phyloP scores from a whole-genome alignment of 1,140 invertebrate genomes.

The Drosophila mauritiana region DNA sequence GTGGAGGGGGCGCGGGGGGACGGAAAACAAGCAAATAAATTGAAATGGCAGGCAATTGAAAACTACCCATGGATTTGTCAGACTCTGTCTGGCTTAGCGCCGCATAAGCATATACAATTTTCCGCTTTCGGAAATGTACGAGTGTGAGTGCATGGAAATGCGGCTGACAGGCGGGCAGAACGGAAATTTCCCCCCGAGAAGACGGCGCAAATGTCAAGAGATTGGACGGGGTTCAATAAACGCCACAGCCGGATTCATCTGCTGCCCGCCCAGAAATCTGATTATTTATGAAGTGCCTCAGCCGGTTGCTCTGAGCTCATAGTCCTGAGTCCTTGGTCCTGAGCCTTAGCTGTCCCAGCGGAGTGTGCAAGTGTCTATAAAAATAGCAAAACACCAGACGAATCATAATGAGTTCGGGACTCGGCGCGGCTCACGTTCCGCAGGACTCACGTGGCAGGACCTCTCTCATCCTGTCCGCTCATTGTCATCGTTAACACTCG shows the following conservation, averaged over 20 bases:
- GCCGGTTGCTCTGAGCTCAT: not conserved
- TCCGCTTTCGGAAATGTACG: conserved; percentile 32
- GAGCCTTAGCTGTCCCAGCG: conserved; percentile 1
- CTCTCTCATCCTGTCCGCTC: conserved; percentile 37
- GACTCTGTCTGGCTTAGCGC: conserved; percentile 22
- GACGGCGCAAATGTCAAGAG: conserved; percentile 31
- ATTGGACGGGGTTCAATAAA: conserved; percentile 44
- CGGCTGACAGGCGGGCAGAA: conserved; percentile 7
- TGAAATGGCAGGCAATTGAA: conserved; percentile 56
- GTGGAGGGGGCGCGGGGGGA: not conserved
- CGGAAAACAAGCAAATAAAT: conserved; percentile 51
- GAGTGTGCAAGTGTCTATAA: conserved; percentile 62
- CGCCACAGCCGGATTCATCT: conserved; percentile 23
- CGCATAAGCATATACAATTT: conserved; percentile 31
- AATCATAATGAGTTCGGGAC: conserved; percentile 58
- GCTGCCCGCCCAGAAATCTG: conserved; percentile 30
- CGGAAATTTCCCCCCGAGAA: conserved; percentile 30
- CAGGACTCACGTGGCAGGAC: conserved; percentile 30
- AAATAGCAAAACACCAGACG: conserved; percentile 64
- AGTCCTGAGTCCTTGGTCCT: not conserved
- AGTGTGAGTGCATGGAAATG: conserved; percentile 8
- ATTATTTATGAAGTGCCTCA: conserved; percentile 50
- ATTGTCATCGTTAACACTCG: conserved; percentile 54
- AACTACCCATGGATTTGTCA: conserved; percentile 48
- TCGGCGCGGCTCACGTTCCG: conserved; percentile 24